phyloP scores from a whole-genome alignment of 2,888 invertebrate genomes.

The Leucoptera coffeella region DNA sequence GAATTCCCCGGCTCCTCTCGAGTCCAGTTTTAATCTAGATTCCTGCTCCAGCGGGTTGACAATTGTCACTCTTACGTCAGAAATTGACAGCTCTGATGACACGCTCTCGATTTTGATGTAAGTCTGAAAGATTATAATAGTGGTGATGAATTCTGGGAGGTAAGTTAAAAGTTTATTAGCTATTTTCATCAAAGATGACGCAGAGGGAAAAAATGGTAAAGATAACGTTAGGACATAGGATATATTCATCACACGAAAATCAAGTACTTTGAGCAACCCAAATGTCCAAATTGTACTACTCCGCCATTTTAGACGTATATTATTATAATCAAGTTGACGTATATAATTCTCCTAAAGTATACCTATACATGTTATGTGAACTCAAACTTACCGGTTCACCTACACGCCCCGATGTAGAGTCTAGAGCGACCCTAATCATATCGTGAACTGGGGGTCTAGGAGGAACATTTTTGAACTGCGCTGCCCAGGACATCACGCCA shows the following conservation, averaged over 20 bases:
- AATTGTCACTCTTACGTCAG: slow-evolving; percentile 69
- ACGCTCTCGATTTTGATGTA: slow-evolving; percentile 72
- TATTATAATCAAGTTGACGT: no score
- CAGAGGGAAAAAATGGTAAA: no score
- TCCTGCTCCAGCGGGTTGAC: slow-evolving; percentile 71
- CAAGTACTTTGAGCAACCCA: no score
- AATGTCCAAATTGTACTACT: no score
- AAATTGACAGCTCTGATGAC: slow-evolving; percentile 61
- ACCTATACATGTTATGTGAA: no score
- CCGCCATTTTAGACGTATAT: no score
- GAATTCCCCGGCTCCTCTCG: slow-evolving; percentile 75
- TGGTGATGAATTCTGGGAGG: no score
- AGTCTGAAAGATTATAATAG: no score
- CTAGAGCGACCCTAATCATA: slow-evolving; percentile 71
- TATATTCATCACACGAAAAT: no score
- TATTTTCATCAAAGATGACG: no score
- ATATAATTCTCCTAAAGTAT: background rate
- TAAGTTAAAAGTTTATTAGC: no score
- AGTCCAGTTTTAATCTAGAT: slow-evolving; percentile 56
- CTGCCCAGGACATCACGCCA: slow-evolving; percentile 96
- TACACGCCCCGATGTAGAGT: slow-evolving; percentile 79
- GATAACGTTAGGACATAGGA: no score
- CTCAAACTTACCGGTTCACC: slow-evolving; percentile 68
- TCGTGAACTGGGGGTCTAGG: slow-evolving; percentile 80
- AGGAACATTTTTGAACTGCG: slow-evolving; percentile 84